Evolutionary conservation across 2,888 invertebrate species (phyloP).

Genomic region (Melanostoma mellinum): DNA sequence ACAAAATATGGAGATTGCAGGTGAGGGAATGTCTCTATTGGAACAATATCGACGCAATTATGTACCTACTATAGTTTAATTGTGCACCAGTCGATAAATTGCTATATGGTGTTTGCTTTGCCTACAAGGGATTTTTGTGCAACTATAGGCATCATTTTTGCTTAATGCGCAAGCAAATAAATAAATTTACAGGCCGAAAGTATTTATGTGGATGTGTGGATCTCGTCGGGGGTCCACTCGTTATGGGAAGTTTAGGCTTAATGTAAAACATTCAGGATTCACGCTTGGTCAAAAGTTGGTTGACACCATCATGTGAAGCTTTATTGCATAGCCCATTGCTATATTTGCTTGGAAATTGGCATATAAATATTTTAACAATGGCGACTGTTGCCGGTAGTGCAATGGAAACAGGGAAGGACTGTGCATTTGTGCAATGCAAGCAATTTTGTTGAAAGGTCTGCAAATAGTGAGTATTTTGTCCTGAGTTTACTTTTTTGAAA

Average conservation of each 20-base stretch:
- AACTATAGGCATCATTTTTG: conserved; percentile 52
- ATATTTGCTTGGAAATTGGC: conserved; percentile 18
- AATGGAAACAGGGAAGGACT: neutral
- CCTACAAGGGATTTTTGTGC: conserved; percentile 44
- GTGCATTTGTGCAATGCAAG: neutral
- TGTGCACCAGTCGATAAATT: conserved; percentile 44
- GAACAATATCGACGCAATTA: neutral
- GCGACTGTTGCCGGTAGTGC: neutral
- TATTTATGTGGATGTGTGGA: neutral
- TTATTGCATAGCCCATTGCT: neutral
- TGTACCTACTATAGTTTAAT: conserved; percentile 37
- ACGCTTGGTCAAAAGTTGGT: neutral
- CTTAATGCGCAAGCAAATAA: conserved; percentile 60
- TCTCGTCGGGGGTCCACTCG: too few species aligned
- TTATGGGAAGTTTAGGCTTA: too few species aligned
- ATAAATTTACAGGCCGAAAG: conserved; percentile 31
- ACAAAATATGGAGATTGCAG: neutral
- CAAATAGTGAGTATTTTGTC: conserved; percentile 20
- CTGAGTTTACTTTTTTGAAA: conserved; percentile 9
- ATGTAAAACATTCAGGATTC: neutral
- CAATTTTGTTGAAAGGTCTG: conserved; percentile 28
- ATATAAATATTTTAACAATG: conserved; percentile 30
- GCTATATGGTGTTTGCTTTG: conserved; percentile 38
- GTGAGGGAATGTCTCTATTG: neutral
- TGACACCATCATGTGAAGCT: neutral